Evolutionary conservation across 2,888 invertebrate genomes (phyloP).

Genomic region (Pseudococcus viburni): DNA sequence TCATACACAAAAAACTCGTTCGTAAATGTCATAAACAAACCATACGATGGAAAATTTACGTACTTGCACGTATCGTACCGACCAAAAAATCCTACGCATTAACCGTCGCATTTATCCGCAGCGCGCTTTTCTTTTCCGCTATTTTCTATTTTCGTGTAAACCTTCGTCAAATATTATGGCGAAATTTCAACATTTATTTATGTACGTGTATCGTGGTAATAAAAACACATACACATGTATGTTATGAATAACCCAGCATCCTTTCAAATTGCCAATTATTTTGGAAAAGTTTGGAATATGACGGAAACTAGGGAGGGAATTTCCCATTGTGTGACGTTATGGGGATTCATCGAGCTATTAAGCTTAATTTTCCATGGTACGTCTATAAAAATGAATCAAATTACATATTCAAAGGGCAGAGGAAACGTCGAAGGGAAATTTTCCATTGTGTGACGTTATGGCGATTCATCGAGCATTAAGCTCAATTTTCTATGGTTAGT

Average conservation of each 20-base stretch:
- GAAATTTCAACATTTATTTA: constrained; percentile 26
- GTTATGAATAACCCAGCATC: background rate
- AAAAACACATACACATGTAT: background rate
- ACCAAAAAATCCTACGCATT: constrained; percentile 23
- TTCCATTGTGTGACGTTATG: too few relatives aligned
- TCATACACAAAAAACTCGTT: background rate
- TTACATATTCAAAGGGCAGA: too few relatives aligned
- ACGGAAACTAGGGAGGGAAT: background rate
- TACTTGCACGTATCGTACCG: background rate
- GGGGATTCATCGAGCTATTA: too few relatives aligned
- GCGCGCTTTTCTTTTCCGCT: background rate
- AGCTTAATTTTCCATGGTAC: too few relatives aligned
- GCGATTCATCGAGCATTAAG: too few relatives aligned
- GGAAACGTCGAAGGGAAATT: too few relatives aligned
- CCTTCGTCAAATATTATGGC: background rate
- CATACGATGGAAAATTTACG: background rate
- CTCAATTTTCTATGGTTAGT: too few relatives aligned
- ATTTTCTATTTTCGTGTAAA: background rate
- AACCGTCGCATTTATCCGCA: background rate
- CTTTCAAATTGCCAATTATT: background rate
- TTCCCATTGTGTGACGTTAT: too few relatives aligned
- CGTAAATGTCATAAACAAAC: background rate
- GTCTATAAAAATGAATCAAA: too few relatives aligned
- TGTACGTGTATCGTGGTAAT: background rate
- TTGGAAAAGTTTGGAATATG: background rate